Base-by-base conservation (phyloP, 2,797 vertebrate genomes). In the Falco naumanni region DNA sequence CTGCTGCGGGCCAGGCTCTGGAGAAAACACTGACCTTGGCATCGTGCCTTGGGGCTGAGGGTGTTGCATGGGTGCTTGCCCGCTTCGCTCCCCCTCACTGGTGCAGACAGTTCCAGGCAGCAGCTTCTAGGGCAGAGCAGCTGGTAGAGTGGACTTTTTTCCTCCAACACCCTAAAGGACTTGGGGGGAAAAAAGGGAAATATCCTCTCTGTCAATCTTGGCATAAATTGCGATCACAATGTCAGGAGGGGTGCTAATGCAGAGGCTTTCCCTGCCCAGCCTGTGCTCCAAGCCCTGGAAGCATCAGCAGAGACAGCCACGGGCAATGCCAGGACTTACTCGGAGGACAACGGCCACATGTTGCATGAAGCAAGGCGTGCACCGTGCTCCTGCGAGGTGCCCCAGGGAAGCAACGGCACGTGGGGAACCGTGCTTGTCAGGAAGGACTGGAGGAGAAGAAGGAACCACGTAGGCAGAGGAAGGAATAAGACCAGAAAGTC, bases 301-400 rank as follows among this genome's bases (percentile, higher is more conserved):
- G 1, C 1, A 1, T 1, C 1, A 0, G 65, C 64, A 66, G 41
- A 25, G 43, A 10, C 0, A 6, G 45, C 31, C 3, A 1, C 0
- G 2, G 61, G 37, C 4, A 10, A n/a, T 33, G n/a, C 26, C 89
- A 80, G 39, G 33, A 33, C 26, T 84, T 51, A 54, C 25, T 25
- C 69, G 39, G 70, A 29, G 61, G 84, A 47, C 1, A 1, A 51
- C 0, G 0, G 13, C 13, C 77, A 50, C 1, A 0, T 2, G 29
- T 11, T 41, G 72, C 60, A 28, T 1, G 48, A 54, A 57, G 71
- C 28, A 48, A 51, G 45, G 56, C 20, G 48, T 33, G 37, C 54
- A 16, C 66, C 0, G 0, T 47, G 39, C 45, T 59, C 0, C 0
- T 41, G 77, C 48, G 6, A 90, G 51, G 29, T 43, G 39, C 39